Conservation (phyloP, 2,113 vertebrate genomes). For the Noturus placidus region DNA sequence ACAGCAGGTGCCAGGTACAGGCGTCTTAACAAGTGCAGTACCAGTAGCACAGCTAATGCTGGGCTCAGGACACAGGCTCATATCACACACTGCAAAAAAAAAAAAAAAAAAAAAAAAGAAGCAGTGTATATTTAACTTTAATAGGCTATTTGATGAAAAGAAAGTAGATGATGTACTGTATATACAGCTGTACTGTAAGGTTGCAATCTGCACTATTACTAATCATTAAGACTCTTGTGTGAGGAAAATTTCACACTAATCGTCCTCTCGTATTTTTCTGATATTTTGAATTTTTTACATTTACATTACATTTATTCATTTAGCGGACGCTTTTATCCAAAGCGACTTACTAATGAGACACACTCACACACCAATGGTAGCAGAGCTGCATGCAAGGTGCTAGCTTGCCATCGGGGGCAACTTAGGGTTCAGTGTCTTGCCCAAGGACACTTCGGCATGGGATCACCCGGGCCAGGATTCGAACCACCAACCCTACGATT, state of each 20-base stretch:
- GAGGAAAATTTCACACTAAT: not conserved
- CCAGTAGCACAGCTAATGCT: constrained; percentile 79
- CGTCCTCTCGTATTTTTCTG: not conserved
- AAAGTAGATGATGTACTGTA: not conserved
- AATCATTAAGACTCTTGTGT: not conserved
- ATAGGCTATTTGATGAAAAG: not conserved
- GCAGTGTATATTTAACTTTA: not conserved
- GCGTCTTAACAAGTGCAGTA: constrained; percentile 77
- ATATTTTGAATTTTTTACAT: not conserved
- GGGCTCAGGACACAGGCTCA: constrained; percentile 80
- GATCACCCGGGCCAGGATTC: no score
- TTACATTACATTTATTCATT: no score
- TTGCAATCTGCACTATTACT: not conserved
- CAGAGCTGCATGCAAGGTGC: no score
- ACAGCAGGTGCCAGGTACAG: constrained; percentile 81
- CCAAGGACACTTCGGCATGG: no score
- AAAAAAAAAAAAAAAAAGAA: constrained; percentile 23
- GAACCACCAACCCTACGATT: no score
- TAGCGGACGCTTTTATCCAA: no score
- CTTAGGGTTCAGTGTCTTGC: no score
- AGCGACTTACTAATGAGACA: no score
- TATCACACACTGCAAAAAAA: constrained; percentile 83
- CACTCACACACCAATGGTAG: no score
- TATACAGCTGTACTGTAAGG: not conserved
- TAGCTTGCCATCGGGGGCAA: no score